These are phyloP conservation scores for Ganaspis sp. DNA, from an alignment of 1,140 invertebrate species.

Conservation along the genomic window DNA sequence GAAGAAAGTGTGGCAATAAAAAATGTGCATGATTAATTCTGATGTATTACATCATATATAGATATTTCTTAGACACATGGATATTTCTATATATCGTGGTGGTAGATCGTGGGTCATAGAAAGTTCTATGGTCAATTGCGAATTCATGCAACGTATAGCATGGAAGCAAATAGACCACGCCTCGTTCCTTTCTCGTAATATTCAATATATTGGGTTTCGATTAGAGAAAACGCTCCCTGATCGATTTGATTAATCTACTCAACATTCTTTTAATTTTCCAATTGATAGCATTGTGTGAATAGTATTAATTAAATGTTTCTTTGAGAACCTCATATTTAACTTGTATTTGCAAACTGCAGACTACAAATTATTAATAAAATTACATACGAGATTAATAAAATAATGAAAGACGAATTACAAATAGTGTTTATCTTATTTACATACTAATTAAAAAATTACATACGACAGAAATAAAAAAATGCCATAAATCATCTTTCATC, in stretches of 20 bases:
- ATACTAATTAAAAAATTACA: no score
- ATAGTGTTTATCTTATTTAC: no score
- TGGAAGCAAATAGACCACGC: background rate
- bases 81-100: background rate
- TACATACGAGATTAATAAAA: no score
- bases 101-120: conserved; percentile 11
- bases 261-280: background rate
- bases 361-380: no score
- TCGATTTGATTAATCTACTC: background rate
- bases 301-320: background rate
- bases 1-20: background rate
- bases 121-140: conserved; percentile 24
- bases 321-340: no score
- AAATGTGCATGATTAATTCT: background rate
- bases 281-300: background rate
- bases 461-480: no score
- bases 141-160: conserved; percentile 9
- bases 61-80: background rate
- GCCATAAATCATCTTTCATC: no score
- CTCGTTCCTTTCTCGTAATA: conserved; percentile 17
- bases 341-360: no score
- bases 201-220: conserved; percentile 6
- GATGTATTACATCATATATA: background rate
- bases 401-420: no score
- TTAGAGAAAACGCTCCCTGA: background rate